Evolutionary conservation across 2,888 invertebrate species (phyloP), one percentile per base, ranked within the genome.

Genomic region (Cheilosia vulpina): DNA sequence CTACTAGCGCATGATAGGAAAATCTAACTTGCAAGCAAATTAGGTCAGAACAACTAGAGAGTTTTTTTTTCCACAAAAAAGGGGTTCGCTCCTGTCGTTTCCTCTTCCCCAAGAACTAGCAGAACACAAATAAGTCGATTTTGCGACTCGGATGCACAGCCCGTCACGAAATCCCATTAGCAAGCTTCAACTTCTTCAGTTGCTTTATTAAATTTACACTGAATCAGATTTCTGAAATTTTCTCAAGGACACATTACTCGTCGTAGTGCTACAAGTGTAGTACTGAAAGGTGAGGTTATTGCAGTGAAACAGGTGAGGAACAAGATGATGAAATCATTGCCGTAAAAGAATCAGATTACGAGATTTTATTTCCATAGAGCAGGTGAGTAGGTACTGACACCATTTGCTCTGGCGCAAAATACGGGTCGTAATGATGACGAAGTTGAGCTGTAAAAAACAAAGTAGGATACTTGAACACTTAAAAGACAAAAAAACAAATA

Each of bases 101-200:
- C 38, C 38, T 38, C 34, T 34, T 34, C 38, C 11, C 4, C 38
- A 3, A 38, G 38, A 38, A 4, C 38, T 38, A 38, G 13, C 24
- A 71, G 57, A 55, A 53, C 11, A 52, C 34, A 34, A 38, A 50
- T 34, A 58, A 57, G 50, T 76, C 17, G 60, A 52, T 47, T 55
- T 27, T 13, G 24, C 50, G 24, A 62, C 41, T 57, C 15, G 24
- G 62, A 41, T 75, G 60, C 53, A 73, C 21, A 73, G 52, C 66
- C 27, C 13, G 80, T 81, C 76, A 75, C 21, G 53, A 72, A 77
- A 82, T 77, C 72, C 55, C 41, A 72, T 82, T 77, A 82, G 45
- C 21, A 71, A 72, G 50, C 60, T 82, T 77, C 62, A 72, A 82
- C 24, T 65, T 76, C 65, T 63, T 76, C 4, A 63, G 27, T 34